Evolutionary conservation across 2,888 invertebrate genomes (phyloP).

Genomic region (Rambutsinella grinnellia): DNA sequence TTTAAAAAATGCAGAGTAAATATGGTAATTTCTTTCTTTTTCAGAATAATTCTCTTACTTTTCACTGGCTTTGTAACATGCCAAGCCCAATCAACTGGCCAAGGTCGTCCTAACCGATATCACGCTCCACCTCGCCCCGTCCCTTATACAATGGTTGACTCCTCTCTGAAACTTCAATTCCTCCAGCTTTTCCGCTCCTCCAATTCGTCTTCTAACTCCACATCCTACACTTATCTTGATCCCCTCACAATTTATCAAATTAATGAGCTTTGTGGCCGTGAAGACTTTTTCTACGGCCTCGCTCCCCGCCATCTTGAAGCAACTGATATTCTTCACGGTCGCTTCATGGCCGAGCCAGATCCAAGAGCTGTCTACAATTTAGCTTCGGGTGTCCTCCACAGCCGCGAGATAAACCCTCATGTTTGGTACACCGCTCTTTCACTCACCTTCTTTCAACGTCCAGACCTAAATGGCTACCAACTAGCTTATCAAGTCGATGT

Average conservation of each 20-base stretch:
- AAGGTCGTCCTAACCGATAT: no score
- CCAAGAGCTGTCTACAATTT: neutral
- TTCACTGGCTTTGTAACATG: no score
- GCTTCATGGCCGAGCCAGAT: neutral
- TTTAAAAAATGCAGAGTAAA: no score
- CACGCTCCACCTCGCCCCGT: no score
- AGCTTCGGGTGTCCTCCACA: neutral
- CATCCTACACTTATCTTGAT: neutral
- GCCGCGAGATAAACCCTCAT: neutral
- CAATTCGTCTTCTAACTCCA: no score
- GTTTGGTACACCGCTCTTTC: constrained; percentile 10
- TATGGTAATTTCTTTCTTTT: no score
- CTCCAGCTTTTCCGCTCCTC: no score
- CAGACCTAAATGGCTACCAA: neutral
- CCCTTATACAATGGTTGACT: no score
- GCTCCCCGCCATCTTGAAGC: constrained; percentile 1
- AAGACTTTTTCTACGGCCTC: constrained; percentile 16
- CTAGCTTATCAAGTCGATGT: neutral
- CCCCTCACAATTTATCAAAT: neutral
- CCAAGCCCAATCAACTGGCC: no score
- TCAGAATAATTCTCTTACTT: no score
- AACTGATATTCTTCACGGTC: neutral
- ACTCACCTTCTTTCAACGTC: neutral
- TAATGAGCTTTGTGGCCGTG: neutral
- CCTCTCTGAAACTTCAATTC: no score